Base-by-base conservation (phyloP, 2,888 invertebrate genomes). In the Apeira syringaria region DNA sequence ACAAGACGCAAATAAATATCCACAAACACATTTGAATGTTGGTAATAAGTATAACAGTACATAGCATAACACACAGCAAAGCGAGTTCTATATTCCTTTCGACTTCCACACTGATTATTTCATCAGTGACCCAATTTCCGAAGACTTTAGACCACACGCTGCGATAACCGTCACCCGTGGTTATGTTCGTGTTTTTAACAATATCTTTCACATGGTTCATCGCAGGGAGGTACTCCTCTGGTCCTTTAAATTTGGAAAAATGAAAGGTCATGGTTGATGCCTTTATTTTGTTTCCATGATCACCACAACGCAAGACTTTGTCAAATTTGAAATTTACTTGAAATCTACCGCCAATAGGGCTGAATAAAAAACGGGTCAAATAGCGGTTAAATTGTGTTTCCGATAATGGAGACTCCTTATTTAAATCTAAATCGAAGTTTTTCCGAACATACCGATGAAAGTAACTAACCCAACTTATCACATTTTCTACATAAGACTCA, bases 41-140 rank as follows among this genome's bases (percentile, higher is more conserved):
- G 5, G 94, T 94, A 53, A 96, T 94, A 13, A 97, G 84, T 13
- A 96, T 68, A 7, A 94, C 75, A 0, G 96, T 96, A 59, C 95
- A 95, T n/a, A 92, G 68, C 93, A 96, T 95, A 0, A 96, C 96
- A 73, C 95, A 95, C 17, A 94, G 64, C 42, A 96, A 84, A 0
- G 96, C 96, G 29, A 96, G 77, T 40, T 93, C 91, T 43, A 97
- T 90, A 76, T 96, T 96, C 48, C 95, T 88, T 56, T 93, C 92
- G 7, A 96, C 93, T 84, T 96, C 97, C 12, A 90, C 81, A 4
- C 93, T 93, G 48, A 97, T 94, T 5, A 94, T 91, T 81, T 95
- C 95, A 68, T 95, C 95, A 0, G 95, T 95, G 26, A 93, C 93
- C 95, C 95, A 95, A 53, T 93, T 92, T 5, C 92, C 93, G 64